Conservation (phyloP, 2,113 vertebrate species). For the Bucco capensis region DNA sequence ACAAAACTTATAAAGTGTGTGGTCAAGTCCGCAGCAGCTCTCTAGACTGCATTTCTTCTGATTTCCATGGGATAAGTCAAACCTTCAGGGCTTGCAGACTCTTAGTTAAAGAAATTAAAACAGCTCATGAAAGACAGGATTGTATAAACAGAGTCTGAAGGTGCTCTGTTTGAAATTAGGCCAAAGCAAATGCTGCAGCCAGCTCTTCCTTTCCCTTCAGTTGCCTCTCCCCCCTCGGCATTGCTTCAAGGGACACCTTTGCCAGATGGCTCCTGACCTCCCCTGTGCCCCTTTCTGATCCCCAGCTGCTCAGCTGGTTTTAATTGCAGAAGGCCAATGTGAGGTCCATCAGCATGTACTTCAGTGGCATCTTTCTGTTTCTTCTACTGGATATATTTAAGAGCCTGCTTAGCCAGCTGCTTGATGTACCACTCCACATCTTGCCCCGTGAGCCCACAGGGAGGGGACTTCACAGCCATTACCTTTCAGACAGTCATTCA, state of each 20-base stretch:
- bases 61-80: slow-evolving; percentile 28
- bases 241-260: not conserved
- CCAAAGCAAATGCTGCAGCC: slow-evolving; percentile 40
- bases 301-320: slow-evolving; percentile 59
- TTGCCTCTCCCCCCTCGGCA: not conserved
- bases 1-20: not conserved
- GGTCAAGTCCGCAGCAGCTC: not conserved
- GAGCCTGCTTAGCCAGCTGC: slow-evolving; percentile 66
- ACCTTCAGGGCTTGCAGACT: slow-evolving; percentile 23
- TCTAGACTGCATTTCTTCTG: slow-evolving; percentile 12
- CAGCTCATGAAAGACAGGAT: slow-evolving; percentile 55
- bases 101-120: slow-evolving; percentile 62
- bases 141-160: slow-evolving; percentile 51
- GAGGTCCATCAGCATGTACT: slow-evolving; percentile 52
- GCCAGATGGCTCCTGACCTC: slow-evolving; percentile 7
- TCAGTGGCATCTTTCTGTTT: slow-evolving; percentile 79
- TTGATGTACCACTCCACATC: slow-evolving; percentile 65
- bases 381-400: slow-evolving; percentile 75
- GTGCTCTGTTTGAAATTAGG: slow-evolving; percentile 45
- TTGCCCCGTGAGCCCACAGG: slow-evolving; percentile 72
- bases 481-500: slow-evolving; percentile 53
- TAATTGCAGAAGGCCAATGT: slow-evolving; percentile 42
- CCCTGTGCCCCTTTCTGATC: slow-evolving; percentile 9
- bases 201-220: not conserved
- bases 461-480: slow-evolving; percentile 76